phyloP scores from a whole-genome alignment of 2,888 invertebrate genomes.

The Chymomyza fuscimana region DNA sequence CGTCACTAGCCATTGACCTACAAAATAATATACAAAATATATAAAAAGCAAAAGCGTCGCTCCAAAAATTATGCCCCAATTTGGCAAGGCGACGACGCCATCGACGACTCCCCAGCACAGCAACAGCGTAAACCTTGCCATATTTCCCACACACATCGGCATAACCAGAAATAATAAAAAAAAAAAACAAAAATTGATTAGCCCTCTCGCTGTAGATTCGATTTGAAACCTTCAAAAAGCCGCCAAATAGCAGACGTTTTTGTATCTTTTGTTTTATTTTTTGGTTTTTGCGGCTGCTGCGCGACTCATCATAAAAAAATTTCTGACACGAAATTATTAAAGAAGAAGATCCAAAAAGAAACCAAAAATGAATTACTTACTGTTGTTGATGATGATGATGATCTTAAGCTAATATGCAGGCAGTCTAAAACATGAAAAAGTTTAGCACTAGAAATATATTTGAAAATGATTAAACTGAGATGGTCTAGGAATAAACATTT shows the following conservation, averaged over 20 bases:
- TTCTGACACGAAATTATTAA: background rate
- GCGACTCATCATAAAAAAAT: constrained; percentile 8
- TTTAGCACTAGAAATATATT: too few relatives aligned
- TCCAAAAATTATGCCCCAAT: background rate
- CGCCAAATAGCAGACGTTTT: background rate
- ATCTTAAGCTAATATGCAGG: background rate
- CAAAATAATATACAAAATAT: background rate
- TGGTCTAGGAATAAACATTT: too few relatives aligned
- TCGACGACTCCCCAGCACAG: background rate
- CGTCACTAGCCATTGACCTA: constrained; percentile 3
- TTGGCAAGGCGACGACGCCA: constrained; percentile 5
- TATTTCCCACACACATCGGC: constrained; percentile 6
- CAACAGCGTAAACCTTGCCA: constrained; percentile 28
- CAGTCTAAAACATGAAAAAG: too few relatives aligned
- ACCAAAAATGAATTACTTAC: background rate
- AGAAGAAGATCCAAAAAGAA: background rate
- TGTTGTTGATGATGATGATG: background rate
- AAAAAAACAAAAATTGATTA: constrained; percentile 39
- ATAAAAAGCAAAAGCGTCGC: background rate
- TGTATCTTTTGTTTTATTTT: background rate
- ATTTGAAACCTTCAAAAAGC: background rate
- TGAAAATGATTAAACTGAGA: too few relatives aligned
- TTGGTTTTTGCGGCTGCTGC: background rate
- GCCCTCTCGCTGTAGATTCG: constrained; percentile 18
- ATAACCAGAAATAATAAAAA: constrained; percentile 40